Conservation (phyloP, 2,797 vertebrate species). For the Coendou prehensilis region DNA sequence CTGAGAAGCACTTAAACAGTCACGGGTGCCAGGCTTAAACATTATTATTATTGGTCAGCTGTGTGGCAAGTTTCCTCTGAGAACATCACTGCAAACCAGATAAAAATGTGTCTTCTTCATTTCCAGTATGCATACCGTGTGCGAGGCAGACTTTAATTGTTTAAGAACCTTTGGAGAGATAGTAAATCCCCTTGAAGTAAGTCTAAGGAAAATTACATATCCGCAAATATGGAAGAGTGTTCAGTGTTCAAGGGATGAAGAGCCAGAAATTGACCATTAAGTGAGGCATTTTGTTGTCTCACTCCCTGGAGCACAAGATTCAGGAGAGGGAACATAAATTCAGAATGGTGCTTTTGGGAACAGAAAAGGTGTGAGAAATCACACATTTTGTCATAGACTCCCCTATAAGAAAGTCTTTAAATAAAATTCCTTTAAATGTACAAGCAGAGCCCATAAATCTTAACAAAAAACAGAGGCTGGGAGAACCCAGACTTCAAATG, state of each 20-base stretch:
- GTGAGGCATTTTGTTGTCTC: slow-evolving; percentile 82
- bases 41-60: slow-evolving; percentile 82
- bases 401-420: slow-evolving; percentile 86
- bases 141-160: slow-evolving; percentile 64
- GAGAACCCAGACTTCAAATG: slow-evolving; percentile 79
- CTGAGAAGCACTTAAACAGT: slow-evolving; percentile 82
- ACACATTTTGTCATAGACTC: slow-evolving; percentile 87
- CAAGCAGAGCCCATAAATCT: slow-evolving; percentile 86
- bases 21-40: slow-evolving; percentile 77
- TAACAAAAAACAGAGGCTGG: slow-evolving; percentile 69
- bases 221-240: slow-evolving; percentile 50
- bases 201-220: not conserved
- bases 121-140: slow-evolving; percentile 49
- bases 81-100: slow-evolving; percentile 58
- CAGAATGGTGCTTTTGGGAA: slow-evolving; percentile 84
- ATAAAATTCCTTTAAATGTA: slow-evolving; percentile 87
- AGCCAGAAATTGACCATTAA: slow-evolving; percentile 80
- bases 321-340: slow-evolving; percentile 88
- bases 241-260: slow-evolving; percentile 33
- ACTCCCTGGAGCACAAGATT: slow-evolving; percentile 85
- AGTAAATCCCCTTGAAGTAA: slow-evolving; percentile 49
- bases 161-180: slow-evolving; percentile 4
- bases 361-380: slow-evolving; percentile 90
- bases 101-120: slow-evolving; percentile 73
- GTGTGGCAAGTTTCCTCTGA: slow-evolving; percentile 75